Percentiles rank a stretch among this genome's conserved stretches.
Conservation (phyloP, 1,140 invertebrate genomes). For the Chelonus insularis region DNA sequence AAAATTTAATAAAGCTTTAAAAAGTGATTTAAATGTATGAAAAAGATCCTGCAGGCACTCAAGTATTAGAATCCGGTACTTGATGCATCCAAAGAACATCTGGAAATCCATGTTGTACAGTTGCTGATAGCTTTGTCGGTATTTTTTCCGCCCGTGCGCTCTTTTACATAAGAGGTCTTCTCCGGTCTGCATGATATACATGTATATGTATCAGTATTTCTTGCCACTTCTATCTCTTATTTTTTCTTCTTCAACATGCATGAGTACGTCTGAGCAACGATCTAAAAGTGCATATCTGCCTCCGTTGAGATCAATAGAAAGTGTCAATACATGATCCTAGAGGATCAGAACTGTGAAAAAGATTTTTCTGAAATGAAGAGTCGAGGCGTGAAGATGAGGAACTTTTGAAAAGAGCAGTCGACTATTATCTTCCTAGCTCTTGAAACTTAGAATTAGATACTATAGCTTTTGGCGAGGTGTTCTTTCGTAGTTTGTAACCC, state of each 20-base stretch:
- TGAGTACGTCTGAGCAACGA: background rate
- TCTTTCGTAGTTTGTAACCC: conserved; percentile 1
- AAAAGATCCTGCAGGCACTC: background rate
- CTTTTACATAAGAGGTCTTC: conserved; percentile 39
- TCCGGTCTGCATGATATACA: conserved; percentile 4
- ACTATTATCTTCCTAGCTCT: background rate
- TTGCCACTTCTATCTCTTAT: conserved; percentile 22
- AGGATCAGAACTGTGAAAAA: conserved; percentile 2
- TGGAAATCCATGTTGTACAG: background rate
- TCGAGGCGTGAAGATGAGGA: conserved; percentile 4
- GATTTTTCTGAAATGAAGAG: conserved; percentile 7
- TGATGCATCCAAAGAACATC: background rate
- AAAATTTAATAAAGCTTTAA: too few relatives aligned
- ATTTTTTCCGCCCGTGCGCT: conserved; percentile 36
- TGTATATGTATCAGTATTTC: conserved; percentile 12
- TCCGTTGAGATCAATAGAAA: background rate
- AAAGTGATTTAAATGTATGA: background rate
- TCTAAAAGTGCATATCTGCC: background rate
- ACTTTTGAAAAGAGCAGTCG: conserved; percentile 20
- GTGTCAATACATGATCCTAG: conserved; percentile 6
- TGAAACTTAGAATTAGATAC: too few relatives aligned
- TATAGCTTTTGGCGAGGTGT: conserved; percentile 11
- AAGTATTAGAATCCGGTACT: conserved; percentile 15
- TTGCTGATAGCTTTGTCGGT: conserved; percentile 45
- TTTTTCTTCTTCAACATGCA: conserved; percentile 10